Evolutionary conservation across 2,888 invertebrate species (phyloP).

Genomic region (Mesodorylaimus sp.): DNA sequence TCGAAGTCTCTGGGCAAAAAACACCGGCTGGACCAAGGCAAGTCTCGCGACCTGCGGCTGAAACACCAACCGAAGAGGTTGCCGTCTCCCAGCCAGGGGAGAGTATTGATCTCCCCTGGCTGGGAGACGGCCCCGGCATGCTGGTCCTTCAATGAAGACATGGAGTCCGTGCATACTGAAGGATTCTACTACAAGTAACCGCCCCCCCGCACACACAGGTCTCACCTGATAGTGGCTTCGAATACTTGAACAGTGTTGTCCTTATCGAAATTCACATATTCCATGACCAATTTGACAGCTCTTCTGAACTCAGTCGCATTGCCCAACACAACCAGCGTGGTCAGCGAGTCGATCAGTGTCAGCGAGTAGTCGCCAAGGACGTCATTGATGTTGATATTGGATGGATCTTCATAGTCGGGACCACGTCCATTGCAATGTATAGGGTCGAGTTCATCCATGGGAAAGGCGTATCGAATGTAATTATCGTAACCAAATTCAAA

Average conservation of each 20-base stretch:
- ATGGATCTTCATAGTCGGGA: conserved; percentile 44
- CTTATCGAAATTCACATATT: conserved; percentile 43
- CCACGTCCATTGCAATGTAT: conserved; percentile 44
- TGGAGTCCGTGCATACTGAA: neutral
- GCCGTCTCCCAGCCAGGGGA: no score
- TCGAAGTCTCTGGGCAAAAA: no score
- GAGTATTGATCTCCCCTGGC: no score
- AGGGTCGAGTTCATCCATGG: conserved; percentile 45
- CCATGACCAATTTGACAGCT: conserved; percentile 41
- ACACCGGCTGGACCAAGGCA: no score
- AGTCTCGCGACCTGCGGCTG: neutral
- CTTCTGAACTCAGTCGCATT: conserved; percentile 42
- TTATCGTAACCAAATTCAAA: conserved; percentile 44
- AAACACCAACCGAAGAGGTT: no score
- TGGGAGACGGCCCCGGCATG: neutral
- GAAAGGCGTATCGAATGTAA: conserved; percentile 46
- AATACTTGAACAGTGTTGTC: conserved; percentile 46
- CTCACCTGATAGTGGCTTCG: conserved; percentile 44
- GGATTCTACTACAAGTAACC: neutral
- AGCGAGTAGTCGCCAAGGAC: conserved; percentile 45
- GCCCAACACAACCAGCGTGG: conserved; percentile 43
- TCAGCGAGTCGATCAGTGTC: conserved; percentile 43
- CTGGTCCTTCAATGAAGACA: neutral
- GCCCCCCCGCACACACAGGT: neutral
- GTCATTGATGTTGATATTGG: conserved; percentile 48